Base-by-base conservation (phyloP, 2,888 invertebrate species). In the Thereva nobilitata region DNA sequence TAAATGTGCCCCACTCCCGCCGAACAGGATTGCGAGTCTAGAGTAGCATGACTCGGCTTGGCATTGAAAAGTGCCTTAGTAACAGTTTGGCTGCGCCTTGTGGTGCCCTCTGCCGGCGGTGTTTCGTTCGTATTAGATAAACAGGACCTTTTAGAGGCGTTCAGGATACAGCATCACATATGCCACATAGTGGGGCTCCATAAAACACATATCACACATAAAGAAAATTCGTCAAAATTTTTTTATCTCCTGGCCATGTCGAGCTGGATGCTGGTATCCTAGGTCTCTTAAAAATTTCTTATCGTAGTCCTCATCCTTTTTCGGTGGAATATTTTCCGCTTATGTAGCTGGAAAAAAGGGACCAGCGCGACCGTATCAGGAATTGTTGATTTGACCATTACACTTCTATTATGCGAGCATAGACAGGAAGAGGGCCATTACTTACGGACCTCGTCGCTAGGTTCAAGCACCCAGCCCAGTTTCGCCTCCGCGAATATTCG, bases 401-500 rank as follows among this genome's bases (percentile, higher is more conserved):
- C 9, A 4, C n/a, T 38, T 40, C 6, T 54, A 7, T 54, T 54
- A 54, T 54, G 7, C 10, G 54, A 7, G n/a, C 34, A 44, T 38
- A 12, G 64, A 44, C 38, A 64, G 64, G 64, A 64, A 64, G 41
- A 54, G 52, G 52, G 37, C 23, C 54, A 64, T 64, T 53, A 45
- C 53, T 64, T 64, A 53, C 42, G 23, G 40, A 23, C 37, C 23
- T 44, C 12, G 12, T 37, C n/a, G 23, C 53, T 40, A 34, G 23
- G 53, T 52, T 64, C 53, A 61, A 41, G 50, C 50, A 64, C 53
- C 52, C 52, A 64, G 52, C 52, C 53, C 52, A 64, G 41, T 63
- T 63, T 34, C 23, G 44, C n/a, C 10, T 34, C 35, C 9, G 37
- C 53, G 53, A 64, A 64, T 70, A 70, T 69, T 71, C 71, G 73